Evolutionary conservation across 2,888 invertebrate genomes (phyloP).

Genomic region (Galeruca laticollis): DNA sequence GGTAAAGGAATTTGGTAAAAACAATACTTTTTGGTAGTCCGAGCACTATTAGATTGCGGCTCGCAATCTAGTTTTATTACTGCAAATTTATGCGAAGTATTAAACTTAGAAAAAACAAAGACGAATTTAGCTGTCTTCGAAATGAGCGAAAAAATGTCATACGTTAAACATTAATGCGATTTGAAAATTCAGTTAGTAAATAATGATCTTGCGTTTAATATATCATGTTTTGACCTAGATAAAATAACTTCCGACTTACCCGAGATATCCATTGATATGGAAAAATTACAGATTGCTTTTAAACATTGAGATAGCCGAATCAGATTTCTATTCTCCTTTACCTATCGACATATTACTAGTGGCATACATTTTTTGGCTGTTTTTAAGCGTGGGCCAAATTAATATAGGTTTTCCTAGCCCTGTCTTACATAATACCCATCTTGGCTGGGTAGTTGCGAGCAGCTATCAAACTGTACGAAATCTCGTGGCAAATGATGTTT

Average conservation of each 20-base stretch:
- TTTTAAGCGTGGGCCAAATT: conserved; percentile 18
- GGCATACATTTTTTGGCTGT: conserved; percentile 31
- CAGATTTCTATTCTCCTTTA: conserved; percentile 29
- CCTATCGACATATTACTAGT: conserved; percentile 39
- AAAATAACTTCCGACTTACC: conserved; percentile 27
- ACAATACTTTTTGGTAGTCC: no score
- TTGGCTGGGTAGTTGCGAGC: not conserved
- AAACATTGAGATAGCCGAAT: conserved; percentile 31
- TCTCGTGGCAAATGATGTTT: no score
- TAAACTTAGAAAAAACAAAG: no score
- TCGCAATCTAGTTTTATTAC: no score
- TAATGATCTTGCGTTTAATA: conserved; percentile 23
- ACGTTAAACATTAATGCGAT: conserved; percentile 32
- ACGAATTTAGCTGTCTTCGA: conserved; percentile 26
- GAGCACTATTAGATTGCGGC: no score
- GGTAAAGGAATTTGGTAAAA: conserved; percentile 21
- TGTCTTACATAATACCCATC: no score
- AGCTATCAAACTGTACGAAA: not conserved
- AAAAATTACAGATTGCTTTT: no score
- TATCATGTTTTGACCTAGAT: conserved; percentile 39
- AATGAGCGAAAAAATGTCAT: conserved; percentile 26
- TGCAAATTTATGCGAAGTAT: no score
- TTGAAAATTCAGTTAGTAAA: conserved; percentile 27
- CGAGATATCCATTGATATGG: no score
- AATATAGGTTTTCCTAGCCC: conserved; percentile 19